Conservation (phyloP, 1,140 invertebrate species). For the Ceratosolen fusciceps region DNA sequence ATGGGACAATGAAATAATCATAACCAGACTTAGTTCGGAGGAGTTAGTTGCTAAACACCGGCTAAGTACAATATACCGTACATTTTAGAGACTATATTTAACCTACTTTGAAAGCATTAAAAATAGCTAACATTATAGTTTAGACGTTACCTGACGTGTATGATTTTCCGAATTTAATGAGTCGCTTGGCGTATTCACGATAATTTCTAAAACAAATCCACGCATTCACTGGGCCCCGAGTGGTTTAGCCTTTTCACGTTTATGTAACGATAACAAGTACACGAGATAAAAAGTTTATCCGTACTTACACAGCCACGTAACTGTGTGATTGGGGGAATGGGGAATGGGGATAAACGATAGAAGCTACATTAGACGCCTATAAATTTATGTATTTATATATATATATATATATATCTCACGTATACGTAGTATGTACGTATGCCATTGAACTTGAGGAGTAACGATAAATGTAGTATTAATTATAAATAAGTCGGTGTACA, state of each 20-base stretch:
- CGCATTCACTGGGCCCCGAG: not conserved
- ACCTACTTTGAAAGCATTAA: not conserved
- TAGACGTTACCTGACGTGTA: not conserved
- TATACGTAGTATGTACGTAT: too few species aligned
- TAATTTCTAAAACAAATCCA: not conserved
- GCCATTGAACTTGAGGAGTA: too few species aligned
- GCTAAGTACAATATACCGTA: not conserved
- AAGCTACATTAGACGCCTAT: not conserved
- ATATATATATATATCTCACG: too few species aligned
- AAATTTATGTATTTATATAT: too few species aligned
- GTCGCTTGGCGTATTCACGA: not conserved
- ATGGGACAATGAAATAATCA: constrained; percentile 29
- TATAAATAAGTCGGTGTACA: too few species aligned
- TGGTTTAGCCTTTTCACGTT: too few species aligned
- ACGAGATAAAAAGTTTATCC: too few species aligned
- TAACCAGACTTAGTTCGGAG: constrained; percentile 27
- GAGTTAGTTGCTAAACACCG: not conserved
- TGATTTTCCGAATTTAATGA: not conserved
- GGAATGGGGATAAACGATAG: too few species aligned
- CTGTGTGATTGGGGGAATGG: too few species aligned
- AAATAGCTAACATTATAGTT: not conserved
- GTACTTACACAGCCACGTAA: too few species aligned
- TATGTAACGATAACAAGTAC: too few species aligned
- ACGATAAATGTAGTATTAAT: too few species aligned
- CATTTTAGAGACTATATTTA: not conserved